These are phyloP conservation scores for Macrotrachela quadricornifera DNA, from an alignment of 1,140 invertebrate species.

Conservation along the genomic window DNA sequence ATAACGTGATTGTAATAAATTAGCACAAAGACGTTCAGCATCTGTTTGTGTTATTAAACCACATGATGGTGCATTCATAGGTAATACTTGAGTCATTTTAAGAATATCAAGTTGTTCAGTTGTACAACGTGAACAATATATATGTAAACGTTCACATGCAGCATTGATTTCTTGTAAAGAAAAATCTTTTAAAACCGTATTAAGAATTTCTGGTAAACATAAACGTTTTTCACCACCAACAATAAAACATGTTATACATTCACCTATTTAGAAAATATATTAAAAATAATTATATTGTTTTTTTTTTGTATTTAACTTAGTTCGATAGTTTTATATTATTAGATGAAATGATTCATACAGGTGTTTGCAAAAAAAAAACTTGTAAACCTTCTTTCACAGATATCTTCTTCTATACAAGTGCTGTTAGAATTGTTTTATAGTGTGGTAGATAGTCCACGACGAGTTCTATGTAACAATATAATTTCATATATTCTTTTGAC, in stretches of 20 bases:
- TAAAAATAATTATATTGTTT: no score
- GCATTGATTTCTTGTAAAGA: conserved; percentile 66
- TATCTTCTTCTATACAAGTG: no score
- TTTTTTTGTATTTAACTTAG: no score
- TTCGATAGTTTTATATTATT: no score
- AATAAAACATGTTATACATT: conserved; percentile 74
- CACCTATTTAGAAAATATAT: conserved; percentile 34
- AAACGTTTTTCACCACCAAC: conserved; percentile 81
- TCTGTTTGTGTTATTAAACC: conserved; percentile 94
- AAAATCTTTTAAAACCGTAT: conserved; percentile 68
- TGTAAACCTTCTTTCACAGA: no score
- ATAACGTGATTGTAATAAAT: conserved; percentile 37
- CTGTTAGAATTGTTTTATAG: no score
- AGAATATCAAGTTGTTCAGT: conserved; percentile 71
- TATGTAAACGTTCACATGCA: conserved; percentile 78
- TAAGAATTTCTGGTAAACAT: conserved; percentile 79
- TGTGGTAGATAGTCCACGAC: no score
- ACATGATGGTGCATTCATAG: conserved; percentile 55
- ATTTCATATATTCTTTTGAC: no score
- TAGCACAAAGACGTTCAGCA: conserved; percentile 71
- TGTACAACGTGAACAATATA: conserved; percentile 77
- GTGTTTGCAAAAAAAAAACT: no score
- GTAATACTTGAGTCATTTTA: conserved; percentile 51
- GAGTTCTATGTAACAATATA: no score
- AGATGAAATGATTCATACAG: no score